phyloP scores from a whole-genome alignment of 2,113 vertebrate genomes.

The Aptenodytes patagonicus region DNA sequence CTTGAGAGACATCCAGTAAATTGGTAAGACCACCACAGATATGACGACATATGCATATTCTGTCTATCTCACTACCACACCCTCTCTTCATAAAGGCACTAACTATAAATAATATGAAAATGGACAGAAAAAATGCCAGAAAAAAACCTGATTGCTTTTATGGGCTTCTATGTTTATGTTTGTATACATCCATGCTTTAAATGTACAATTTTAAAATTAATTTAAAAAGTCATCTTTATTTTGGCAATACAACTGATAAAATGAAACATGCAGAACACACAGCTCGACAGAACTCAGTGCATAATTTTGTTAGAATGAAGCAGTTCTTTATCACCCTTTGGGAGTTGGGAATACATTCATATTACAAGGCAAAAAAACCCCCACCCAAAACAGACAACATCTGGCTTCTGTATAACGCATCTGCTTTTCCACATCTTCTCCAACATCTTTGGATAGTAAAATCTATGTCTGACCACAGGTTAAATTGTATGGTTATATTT shows the following conservation, averaged over 20 bases:
- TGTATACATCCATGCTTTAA: slow-evolving; percentile 65
- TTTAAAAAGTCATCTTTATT: slow-evolving; percentile 45
- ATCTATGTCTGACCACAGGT: slow-evolving; percentile 33
- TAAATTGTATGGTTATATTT: slow-evolving; percentile 43
- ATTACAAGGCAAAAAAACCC: slow-evolving; percentile 6
- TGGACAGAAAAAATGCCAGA: slow-evolving; percentile 1
- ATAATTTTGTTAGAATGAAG: slow-evolving; percentile 64
- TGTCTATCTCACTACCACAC: slow-evolving; percentile 53
- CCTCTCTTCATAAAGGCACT: slow-evolving; percentile 67
- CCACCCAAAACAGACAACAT: neutral
- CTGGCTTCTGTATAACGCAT: slow-evolving; percentile 19
- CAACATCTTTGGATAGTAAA: slow-evolving; percentile 64
- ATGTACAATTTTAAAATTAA: slow-evolving; percentile 46
- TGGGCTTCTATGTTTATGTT: slow-evolving; percentile 17
- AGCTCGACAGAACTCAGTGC: slow-evolving; percentile 63
- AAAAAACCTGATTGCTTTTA: neutral
- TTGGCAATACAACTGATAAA: slow-evolving; percentile 61
- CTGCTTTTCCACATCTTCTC: slow-evolving; percentile 37
- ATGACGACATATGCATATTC: slow-evolving; percentile 52
- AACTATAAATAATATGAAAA: slow-evolving; percentile 55
- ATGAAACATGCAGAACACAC: slow-evolving; percentile 67
- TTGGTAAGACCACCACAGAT: slow-evolving; percentile 52
- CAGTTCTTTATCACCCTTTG: slow-evolving; percentile 33
- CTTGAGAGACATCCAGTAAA: slow-evolving; percentile 44
- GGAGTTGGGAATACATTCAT: slow-evolving; percentile 63